A percentile compares a stretch with the other conserved stretches of the same genome.
These are phyloP conservation scores for Macroramphosus scolopax DNA, from an alignment of 2,797 vertebrate genomes.

Conservation along the genomic window DNA sequence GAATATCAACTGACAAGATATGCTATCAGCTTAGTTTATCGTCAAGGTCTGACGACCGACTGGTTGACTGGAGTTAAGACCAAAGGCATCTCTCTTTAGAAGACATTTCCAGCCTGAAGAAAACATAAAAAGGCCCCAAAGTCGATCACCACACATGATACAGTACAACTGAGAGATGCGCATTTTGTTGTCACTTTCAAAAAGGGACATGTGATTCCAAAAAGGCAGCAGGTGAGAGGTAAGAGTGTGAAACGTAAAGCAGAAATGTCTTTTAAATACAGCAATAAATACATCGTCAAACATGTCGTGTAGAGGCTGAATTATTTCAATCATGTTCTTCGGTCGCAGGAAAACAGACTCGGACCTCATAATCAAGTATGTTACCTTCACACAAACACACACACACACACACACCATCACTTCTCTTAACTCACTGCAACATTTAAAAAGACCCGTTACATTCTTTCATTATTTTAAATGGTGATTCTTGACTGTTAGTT, in stretches of 20 bases:
- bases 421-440: too few relatives aligned
- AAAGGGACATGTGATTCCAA: constrained; percentile 11
- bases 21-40: constrained; percentile 5
- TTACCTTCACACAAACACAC: too few relatives aligned
- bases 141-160: too few relatives aligned
- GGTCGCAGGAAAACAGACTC: constrained; percentile 28
- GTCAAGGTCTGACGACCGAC: not conserved
- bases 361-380: too few relatives aligned
- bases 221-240: constrained; percentile 54
- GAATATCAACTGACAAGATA: too few relatives aligned
- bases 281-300: constrained; percentile 30
- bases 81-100: constrained; percentile 1
- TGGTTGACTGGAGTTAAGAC: not conserved
- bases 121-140: constrained; percentile 27
- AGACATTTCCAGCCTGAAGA: not conserved
- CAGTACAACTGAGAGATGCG: not conserved
- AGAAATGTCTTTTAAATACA: constrained; percentile 19
- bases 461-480: too few relatives aligned
- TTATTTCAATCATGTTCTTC: too few relatives aligned
- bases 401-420: too few relatives aligned
- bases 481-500: too few relatives aligned
- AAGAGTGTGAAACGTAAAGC: constrained; percentile 17
- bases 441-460: too few relatives aligned
- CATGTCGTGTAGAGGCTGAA: too few relatives aligned
- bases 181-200: constrained; percentile 8